phyloP scores from a whole-genome alignment of 1,140 invertebrate species.

The Euglossa dilemma region DNA sequence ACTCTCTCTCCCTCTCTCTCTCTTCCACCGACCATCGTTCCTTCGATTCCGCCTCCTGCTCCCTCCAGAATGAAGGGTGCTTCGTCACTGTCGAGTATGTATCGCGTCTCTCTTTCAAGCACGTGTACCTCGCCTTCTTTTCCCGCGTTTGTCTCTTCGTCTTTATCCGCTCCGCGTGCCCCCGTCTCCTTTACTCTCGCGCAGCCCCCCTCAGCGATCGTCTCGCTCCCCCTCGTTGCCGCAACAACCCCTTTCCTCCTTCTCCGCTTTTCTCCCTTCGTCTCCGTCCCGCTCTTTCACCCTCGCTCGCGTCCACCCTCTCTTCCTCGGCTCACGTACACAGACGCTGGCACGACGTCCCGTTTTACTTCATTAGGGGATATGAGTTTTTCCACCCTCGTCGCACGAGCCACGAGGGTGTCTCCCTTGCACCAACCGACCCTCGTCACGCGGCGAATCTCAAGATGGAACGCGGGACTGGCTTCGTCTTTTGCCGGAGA shows the following conservation, averaged over 20 bases:
- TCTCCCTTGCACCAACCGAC: conserved; percentile 38
- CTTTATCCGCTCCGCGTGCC: not conserved
- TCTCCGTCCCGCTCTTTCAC: not conserved
- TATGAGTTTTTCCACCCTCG: conserved; percentile 73
- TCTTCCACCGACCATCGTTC: conserved; percentile 22
- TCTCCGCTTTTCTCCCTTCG: not conserved
- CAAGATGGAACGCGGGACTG: conserved; percentile 37
- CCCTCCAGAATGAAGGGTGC: conserved; percentile 30
- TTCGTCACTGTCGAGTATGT: conserved; percentile 52
- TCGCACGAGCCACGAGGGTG: conserved; percentile 37
- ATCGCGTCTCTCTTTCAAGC: conserved; percentile 46
- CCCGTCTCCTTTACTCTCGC: not conserved
- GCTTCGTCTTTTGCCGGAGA: conserved; percentile 27
- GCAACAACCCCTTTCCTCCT: not conserved
- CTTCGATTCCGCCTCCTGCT: conserved; percentile 21
- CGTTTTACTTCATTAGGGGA: conserved; percentile 74
- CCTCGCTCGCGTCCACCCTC: not conserved
- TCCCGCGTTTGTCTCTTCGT: not conserved
- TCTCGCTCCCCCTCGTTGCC: not conserved
- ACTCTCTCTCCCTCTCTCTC: conserved; percentile 31
- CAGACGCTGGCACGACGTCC: conserved; percentile 37
- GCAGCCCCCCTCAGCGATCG: not conserved
- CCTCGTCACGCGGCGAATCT: conserved; percentile 30
- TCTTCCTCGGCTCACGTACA: not conserved
- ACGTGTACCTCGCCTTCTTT: conserved; percentile 32